These are phyloP conservation scores for Allobates femoralis DNA, from an alignment of 2,797 vertebrate genomes.

Conservation along the genomic window DNA sequence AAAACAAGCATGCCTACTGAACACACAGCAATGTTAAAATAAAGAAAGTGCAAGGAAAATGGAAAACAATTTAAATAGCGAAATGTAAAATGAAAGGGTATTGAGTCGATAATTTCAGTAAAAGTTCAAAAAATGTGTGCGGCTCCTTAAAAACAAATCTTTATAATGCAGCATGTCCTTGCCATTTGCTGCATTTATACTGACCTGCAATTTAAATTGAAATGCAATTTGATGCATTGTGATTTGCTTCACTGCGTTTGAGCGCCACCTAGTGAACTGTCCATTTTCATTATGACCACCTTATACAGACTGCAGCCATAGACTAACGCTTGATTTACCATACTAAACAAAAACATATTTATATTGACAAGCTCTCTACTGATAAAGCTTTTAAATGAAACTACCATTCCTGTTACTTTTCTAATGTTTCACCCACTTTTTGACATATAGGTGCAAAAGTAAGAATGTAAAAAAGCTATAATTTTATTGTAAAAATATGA, in stretches of 20 bases:
- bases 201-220: constrained; percentile 1
- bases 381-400: neutral
- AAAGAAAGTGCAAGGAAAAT: neutral
- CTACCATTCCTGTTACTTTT: neutral
- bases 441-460: neutral
- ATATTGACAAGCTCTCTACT: neutral
- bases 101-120: neutral
- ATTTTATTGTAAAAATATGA: too few species aligned
- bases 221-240: constrained; percentile 5
- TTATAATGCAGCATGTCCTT: constrained; percentile 2
- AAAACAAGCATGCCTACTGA: too few species aligned
- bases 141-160: neutral
- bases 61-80: too few species aligned
- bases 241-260: neutral
- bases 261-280: constrained; percentile 22
- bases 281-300: neutral
- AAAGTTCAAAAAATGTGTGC: neutral
- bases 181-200: constrained; percentile 9
- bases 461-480: neutral
- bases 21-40: too few species aligned
- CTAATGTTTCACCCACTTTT: neutral
- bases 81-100: neutral
- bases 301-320: neutral
- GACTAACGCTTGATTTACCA: neutral
- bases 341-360: neutral